Conservation (phyloP, 2,113 vertebrate species). For the Myocastor coypus region DNA sequence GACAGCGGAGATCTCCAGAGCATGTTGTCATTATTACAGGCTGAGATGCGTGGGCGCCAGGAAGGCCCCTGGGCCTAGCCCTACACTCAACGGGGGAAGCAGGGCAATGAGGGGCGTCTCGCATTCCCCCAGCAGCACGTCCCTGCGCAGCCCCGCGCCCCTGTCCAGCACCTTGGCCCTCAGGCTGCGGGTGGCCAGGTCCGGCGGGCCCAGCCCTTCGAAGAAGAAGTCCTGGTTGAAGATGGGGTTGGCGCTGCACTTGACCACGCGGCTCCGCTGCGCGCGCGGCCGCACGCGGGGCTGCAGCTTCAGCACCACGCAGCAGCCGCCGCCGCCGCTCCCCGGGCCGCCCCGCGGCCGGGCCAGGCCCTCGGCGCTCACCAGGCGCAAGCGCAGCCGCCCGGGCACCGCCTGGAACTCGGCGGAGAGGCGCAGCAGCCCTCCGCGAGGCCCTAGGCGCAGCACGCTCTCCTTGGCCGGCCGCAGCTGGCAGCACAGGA, state of each 20-base stretch:
- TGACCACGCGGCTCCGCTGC: conserved; percentile 82
- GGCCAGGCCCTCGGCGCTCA: conserved; percentile 83
- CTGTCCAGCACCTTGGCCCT: conserved; percentile 81
- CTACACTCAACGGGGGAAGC: conserved; percentile 64
- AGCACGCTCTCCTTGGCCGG: conserved; percentile 79
- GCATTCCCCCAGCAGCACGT: conserved; percentile 77
- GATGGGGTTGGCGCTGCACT: conserved; percentile 81
- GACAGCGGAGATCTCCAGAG: background rate
- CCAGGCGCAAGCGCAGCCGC: conserved; percentile 81
- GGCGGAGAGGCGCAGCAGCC: conserved; percentile 77
- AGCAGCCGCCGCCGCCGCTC: conserved; percentile 80
- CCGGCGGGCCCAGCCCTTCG: conserved; percentile 70
- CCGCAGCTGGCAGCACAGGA: conserved; percentile 69
- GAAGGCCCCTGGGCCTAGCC: background rate
- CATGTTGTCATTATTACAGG: conserved; percentile 17
- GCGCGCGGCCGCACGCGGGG: conserved; percentile 61
- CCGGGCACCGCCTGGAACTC: conserved; percentile 74
- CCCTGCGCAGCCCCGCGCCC: conserved; percentile 76
- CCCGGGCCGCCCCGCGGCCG: conserved; percentile 31
- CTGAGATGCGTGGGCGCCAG: conserved; percentile 47
- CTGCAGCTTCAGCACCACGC: conserved; percentile 75
- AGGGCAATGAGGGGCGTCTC: conserved; percentile 74
- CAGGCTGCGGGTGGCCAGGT: conserved; percentile 73
- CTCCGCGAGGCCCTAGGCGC: conserved; percentile 75
- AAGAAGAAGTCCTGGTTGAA: conserved; percentile 88